Percentiles rank a stretch among this genome's conserved stretches.
Evolutionary conservation across 2,888 invertebrate genomes (phyloP).

Genomic region (Clepsis dumicolana): DNA sequence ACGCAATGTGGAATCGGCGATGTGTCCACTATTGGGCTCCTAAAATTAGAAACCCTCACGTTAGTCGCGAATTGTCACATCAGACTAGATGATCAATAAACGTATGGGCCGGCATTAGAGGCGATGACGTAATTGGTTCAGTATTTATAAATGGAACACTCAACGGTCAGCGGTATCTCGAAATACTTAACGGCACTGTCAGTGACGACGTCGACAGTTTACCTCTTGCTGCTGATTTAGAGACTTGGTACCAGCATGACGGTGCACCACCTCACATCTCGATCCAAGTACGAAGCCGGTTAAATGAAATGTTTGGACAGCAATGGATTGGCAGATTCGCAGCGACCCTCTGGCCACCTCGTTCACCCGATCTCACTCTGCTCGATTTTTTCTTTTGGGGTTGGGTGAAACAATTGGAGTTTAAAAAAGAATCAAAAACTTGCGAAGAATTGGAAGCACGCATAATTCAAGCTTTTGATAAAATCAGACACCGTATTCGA

Average conservation of each 20-base stretch:
- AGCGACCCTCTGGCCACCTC: background rate
- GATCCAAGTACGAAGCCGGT: background rate
- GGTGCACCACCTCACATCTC: background rate
- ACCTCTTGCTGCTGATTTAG: background rate
- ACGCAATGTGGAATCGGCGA: background rate
- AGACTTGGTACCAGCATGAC: conserved; percentile 2
- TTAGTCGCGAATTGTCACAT: conserved; percentile 17
- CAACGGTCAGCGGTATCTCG: conserved; percentile 5
- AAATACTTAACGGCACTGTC: conserved; percentile 2
- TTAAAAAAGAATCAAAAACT: background rate
- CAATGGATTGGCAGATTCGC: conserved; percentile 11
- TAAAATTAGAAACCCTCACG: conserved; percentile 18
- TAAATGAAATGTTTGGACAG: conserved; percentile 8
- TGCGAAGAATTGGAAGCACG: background rate
- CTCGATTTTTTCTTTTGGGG: conserved; percentile 19
- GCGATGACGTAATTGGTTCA: conserved; percentile 6
- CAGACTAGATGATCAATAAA: conserved; percentile 11
- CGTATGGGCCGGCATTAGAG: background rate
- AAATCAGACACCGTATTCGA: conserved; percentile 8
- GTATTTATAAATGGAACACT: conserved; percentile 14
- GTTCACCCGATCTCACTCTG: conserved; percentile 8
- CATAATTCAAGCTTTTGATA: background rate
- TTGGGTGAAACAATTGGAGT: conserved; percentile 39
- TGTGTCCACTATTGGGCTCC: background rate
- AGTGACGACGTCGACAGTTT: conserved; percentile 2